These are phyloP conservation scores for Chelonus formosanus DNA, from an alignment of 2,888 invertebrate genomes.

Conservation along the genomic window DNA sequence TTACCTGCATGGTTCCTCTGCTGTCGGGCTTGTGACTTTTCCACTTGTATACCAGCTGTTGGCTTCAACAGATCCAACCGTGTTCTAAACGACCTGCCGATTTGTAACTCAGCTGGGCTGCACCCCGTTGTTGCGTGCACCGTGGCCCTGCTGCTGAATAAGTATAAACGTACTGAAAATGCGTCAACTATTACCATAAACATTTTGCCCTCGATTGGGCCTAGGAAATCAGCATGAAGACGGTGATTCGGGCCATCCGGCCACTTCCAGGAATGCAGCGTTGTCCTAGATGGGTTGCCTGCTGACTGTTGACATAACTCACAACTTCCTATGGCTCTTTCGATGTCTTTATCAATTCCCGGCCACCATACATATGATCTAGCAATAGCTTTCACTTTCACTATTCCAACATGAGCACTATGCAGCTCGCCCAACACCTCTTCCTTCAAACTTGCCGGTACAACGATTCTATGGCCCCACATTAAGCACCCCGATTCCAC, in stretches of 20 bases:
- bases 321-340: slow-evolving; percentile 37
- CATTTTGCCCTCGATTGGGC: background rate
- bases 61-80: no score
- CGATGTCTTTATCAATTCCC: slow-evolving; percentile 42
- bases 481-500: slow-evolving; percentile 31
- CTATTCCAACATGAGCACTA: slow-evolving; percentile 44
- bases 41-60: no score
- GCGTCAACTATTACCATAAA: background rate
- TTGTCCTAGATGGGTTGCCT: slow-evolving; percentile 32
- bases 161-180: no score
- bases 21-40: no score
- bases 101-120: no score
- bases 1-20: no score
- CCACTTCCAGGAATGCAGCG: slow-evolving; percentile 25
- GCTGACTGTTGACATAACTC: slow-evolving; percentile 34
- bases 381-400: slow-evolving; percentile 47
- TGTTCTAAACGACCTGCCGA: no score
- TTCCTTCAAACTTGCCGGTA: slow-evolving; percentile 19
- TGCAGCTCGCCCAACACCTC: slow-evolving; percentile 45
- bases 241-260: slow-evolving; percentile 12
- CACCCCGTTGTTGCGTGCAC: no score
- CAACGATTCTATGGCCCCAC: slow-evolving; percentile 15
- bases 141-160: no score
- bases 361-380: slow-evolving; percentile 48
- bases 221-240: slow-evolving; percentile 16